These are phyloP conservation scores for Beris chalybata DNA, from an alignment of 2,888 invertebrate species.

Conservation along the genomic window DNA sequence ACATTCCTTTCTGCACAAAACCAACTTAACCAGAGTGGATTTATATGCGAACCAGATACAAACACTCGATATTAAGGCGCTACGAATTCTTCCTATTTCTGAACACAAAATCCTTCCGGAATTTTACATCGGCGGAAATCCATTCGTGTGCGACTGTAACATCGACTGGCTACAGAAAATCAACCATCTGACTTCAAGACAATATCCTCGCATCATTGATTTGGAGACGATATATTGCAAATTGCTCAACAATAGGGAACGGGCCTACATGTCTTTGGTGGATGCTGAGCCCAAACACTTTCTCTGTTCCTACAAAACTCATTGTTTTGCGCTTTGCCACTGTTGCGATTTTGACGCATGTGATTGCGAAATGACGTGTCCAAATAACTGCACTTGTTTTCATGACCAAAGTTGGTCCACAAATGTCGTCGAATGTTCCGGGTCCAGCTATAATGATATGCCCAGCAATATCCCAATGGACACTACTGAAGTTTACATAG, in stretches of 20 bases:
- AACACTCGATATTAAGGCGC: slow-evolving; percentile 85
- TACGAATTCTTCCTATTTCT: slow-evolving; percentile 79
- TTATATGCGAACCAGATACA: slow-evolving; percentile 90
- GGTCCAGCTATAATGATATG: slow-evolving; percentile 77
- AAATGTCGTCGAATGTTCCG: slow-evolving; percentile 90
- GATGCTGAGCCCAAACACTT: slow-evolving; percentile 89
- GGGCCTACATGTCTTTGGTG: slow-evolving; percentile 80
- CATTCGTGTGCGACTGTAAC: slow-evolving; percentile 91
- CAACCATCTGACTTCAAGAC: slow-evolving; percentile 80
- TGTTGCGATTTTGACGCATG: slow-evolving; percentile 97
- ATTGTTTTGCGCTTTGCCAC: slow-evolving; percentile 92
- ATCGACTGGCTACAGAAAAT: slow-evolving; percentile 95
- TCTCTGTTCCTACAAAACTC: slow-evolving; percentile 87
- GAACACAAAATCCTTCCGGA: slow-evolving; percentile 77
- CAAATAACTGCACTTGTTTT: slow-evolving; percentile 90
- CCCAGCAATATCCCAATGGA: slow-evolving; percentile 92
- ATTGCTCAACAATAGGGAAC: slow-evolving; percentile 80
- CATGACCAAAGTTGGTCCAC: slow-evolving; percentile 93
- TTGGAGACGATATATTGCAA: slow-evolving; percentile 87
- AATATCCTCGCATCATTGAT: slow-evolving; percentile 90
- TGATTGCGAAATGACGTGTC: slow-evolving; percentile 97
- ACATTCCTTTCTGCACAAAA: slow-evolving; percentile 86
- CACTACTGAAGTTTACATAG: slow-evolving; percentile 91
- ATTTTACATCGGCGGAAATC: slow-evolving; percentile 92
- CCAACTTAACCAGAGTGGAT: slow-evolving; percentile 86